Percentiles rank a stretch among this genome's conserved stretches.
These are phyloP conservation scores for Leptosomus discolor DNA, from an alignment of 2,113 vertebrate species.

Conservation along the genomic window DNA sequence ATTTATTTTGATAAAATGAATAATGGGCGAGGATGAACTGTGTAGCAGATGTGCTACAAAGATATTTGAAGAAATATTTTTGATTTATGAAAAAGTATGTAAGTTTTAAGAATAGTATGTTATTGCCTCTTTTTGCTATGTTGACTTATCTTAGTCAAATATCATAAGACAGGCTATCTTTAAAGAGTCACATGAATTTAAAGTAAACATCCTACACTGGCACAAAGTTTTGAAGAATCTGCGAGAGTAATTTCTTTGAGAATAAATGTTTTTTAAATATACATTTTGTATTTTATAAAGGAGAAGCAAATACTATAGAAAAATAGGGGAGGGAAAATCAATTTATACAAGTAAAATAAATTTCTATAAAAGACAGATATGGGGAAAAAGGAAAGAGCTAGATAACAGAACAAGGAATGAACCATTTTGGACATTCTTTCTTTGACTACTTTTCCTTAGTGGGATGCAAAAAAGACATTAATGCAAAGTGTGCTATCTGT, in stretches of 20 bases:
- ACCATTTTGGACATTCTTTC: background rate
- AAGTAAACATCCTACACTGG: background rate
- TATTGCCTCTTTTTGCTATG: background rate
- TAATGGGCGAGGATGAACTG: background rate
- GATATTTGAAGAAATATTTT: background rate
- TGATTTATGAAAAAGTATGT: background rate
- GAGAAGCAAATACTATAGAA: background rate
- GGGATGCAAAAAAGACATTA: background rate
- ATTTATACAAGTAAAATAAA: background rate
- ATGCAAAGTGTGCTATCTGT: background rate
- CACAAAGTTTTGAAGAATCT: background rate
- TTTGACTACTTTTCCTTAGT: background rate
- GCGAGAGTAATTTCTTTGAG: background rate
- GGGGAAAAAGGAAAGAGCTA: background rate
- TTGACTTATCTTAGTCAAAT: background rate
- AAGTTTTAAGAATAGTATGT: background rate
- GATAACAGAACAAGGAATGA: background rate
- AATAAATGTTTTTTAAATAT: background rate
- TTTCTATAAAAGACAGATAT: background rate
- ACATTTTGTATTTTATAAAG: background rate
- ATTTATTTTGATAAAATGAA: background rate
- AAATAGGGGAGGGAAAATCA: background rate
- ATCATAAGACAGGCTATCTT: background rate
- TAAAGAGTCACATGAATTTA: background rate
- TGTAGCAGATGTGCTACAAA: background rate